phyloP scores from a whole-genome alignment of 2,888 invertebrate species.

The Tipula lateralis region DNA sequence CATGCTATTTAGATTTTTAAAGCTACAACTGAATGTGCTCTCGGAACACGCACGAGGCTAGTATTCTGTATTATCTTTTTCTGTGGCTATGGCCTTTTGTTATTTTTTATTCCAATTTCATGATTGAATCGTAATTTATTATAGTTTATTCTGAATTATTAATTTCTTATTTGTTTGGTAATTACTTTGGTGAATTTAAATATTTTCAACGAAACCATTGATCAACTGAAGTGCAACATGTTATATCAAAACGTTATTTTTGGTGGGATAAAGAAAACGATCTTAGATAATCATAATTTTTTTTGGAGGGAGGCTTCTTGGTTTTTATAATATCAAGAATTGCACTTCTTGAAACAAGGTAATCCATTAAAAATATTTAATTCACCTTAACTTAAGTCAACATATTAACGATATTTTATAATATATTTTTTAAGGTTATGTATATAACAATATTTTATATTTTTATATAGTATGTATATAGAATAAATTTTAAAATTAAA shows the following conservation, averaged over 20 bases:
- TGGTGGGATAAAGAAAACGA: background rate
- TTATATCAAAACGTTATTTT: background rate
- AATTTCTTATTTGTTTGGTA: background rate
- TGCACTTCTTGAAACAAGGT: background rate
- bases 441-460: background rate
- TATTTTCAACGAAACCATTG: background rate
- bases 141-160: background rate
- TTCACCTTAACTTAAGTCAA: background rate
- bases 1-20: no score
- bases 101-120: slow-evolving; percentile 27
- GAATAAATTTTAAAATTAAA: background rate
- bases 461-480: background rate
- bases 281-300: background rate
- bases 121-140: slow-evolving; percentile 2
- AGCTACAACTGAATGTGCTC: no score
- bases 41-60: no score
- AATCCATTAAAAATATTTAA: background rate
- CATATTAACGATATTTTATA: background rate
- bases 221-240: background rate
- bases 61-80: no score
- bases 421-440: background rate
- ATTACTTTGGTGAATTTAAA: background rate
- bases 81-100: no score
- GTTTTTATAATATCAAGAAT: background rate
- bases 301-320: no score